Evolutionary conservation across 2,888 invertebrate genomes (phyloP).

Genomic region (Watsonalla binaria): DNA sequence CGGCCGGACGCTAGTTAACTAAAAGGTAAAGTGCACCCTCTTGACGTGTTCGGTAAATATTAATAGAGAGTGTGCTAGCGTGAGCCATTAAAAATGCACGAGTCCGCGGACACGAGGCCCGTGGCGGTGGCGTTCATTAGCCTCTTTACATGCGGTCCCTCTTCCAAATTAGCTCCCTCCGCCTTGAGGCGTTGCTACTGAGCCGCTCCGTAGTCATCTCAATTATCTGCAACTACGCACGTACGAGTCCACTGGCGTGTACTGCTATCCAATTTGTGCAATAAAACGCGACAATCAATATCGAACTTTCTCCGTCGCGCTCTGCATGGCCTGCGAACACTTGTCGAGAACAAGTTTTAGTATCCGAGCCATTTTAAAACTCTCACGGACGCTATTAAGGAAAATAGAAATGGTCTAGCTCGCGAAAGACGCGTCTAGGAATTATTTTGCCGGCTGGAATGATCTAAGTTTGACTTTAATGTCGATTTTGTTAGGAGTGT

Average conservation of each 20-base stretch:
- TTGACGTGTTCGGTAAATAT: slow-evolving; percentile 79
- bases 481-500: slow-evolving; percentile 39
- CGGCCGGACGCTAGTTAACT: slow-evolving; percentile 79
- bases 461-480: slow-evolving; percentile 70
- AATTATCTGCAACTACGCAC: slow-evolving; percentile 35
- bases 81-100: slow-evolving; percentile 77
- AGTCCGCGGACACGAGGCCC: slow-evolving; percentile 67
- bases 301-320: slow-evolving; percentile 55
- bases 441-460: slow-evolving; percentile 64
- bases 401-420: slow-evolving; percentile 73
- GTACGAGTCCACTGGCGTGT: slow-evolving; percentile 36
- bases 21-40: slow-evolving; percentile 80
- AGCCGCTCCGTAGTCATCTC: slow-evolving; percentile 18
- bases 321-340: slow-evolving; percentile 64
- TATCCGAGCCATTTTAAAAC: slow-evolving; percentile 73
- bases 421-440: slow-evolving; percentile 63
- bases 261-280: slow-evolving; percentile 59
- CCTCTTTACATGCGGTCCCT: slow-evolving; percentile 49
- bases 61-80: slow-evolving; percentile 76
- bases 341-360: slow-evolving; percentile 67
- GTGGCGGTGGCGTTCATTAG: slow-evolving; percentile 53
- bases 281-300: slow-evolving; percentile 69
- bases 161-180: slow-evolving; percentile 39
- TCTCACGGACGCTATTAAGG: slow-evolving; percentile 73
- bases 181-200: slow-evolving; percentile 13